These are phyloP conservation scores for Rhingia rostrata DNA, from an alignment of 2,888 invertebrate genomes.

Conservation along the genomic window DNA sequence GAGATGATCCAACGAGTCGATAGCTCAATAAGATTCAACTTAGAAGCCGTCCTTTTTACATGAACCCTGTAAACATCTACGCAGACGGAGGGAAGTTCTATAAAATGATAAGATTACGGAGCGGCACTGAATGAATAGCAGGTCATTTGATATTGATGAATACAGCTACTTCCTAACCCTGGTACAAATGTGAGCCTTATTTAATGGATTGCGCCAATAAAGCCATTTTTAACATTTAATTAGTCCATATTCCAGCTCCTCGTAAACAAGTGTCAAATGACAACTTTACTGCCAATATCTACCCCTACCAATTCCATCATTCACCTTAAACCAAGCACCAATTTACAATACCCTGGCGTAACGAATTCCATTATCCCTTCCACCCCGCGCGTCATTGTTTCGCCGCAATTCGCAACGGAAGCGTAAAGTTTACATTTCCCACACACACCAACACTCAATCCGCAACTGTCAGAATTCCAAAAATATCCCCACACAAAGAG, in stretches of 20 bases:
- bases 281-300: constrained; percentile 43
- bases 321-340: constrained; percentile 51
- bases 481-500: constrained; percentile 55
- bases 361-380: constrained; percentile 31
- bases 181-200: too few relatives aligned
- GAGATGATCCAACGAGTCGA: too few relatives aligned
- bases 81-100: too few relatives aligned
- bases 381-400: neutral
- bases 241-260: constrained; percentile 3
- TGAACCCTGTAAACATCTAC: too few relatives aligned
- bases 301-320: constrained; percentile 29
- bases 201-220: neutral
- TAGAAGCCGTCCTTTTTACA: too few relatives aligned
- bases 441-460: constrained; percentile 46
- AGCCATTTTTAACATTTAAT: constrained; percentile 41
- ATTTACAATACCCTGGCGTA: constrained; percentile 54
- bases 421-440: constrained; percentile 68
- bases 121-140: too few relatives aligned
- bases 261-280: constrained; percentile 65
- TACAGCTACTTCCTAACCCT: too few relatives aligned
- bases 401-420: constrained; percentile 61
- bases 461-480: constrained; percentile 64
- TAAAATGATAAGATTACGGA: too few relatives aligned
- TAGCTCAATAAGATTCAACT: too few relatives aligned
- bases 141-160: too few relatives aligned